A percentile compares a stretch with the other conserved stretches of the same genome.
These are phyloP conservation scores for Nothura maculosa DNA, from an alignment of 2,797 vertebrate genomes.

Conservation along the genomic window DNA sequence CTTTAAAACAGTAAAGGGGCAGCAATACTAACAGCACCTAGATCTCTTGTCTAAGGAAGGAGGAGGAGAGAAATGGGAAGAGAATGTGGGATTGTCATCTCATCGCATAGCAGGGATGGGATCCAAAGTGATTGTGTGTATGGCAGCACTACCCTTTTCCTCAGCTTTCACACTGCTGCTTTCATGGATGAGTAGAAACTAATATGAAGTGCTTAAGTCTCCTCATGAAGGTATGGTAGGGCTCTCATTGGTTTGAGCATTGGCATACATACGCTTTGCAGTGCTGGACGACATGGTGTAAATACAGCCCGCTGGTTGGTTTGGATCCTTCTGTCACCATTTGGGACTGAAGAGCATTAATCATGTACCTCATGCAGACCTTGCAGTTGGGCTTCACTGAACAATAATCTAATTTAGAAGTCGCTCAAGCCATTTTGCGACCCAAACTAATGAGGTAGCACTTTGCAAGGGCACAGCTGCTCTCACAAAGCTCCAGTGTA, in stretches of 20 bases:
- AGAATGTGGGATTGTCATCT: background rate
- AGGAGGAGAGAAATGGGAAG: background rate
- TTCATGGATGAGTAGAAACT: background rate
- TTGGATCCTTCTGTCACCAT: background rate
- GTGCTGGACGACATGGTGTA: background rate
- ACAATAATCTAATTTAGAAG: background rate
- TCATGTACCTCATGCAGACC: background rate
- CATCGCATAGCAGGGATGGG: background rate
- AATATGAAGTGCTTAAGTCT: background rate
- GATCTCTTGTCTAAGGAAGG: background rate
- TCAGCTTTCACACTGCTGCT: background rate
- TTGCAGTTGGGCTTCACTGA: background rate
- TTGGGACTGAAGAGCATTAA: background rate
- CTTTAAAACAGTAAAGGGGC: background rate
- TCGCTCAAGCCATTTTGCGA: background rate
- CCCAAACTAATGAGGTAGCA: background rate
- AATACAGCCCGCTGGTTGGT: too few species aligned
- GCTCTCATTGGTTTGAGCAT: background rate
- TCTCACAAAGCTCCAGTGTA: background rate
- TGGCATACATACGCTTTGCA: background rate
- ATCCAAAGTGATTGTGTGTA: background rate
- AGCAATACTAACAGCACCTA: background rate
- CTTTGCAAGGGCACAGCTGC: background rate
- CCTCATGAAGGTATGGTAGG: background rate
- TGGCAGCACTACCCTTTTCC: background rate